These are phyloP conservation scores for Panonychus citri DNA, from an alignment of 1,140 invertebrate species.

Conservation along the genomic window DNA sequence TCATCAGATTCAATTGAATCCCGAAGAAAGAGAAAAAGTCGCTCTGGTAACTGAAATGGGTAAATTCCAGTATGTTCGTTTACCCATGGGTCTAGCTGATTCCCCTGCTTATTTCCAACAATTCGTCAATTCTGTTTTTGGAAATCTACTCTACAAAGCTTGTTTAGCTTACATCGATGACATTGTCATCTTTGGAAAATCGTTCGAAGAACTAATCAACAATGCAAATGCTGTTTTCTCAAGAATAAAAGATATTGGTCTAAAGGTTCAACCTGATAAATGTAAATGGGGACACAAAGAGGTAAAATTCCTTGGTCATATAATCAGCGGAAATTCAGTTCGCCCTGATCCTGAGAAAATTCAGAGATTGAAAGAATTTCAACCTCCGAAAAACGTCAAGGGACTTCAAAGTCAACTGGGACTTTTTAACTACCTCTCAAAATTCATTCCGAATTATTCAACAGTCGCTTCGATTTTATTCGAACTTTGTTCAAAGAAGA, in stretches of 20 bases:
- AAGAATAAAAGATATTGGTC: neutral
- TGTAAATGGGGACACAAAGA: neutral
- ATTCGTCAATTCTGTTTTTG: slow-evolving; percentile 15
- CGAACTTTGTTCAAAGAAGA: neutral
- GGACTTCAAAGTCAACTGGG: neutral
- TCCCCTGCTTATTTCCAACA: slow-evolving; percentile 18
- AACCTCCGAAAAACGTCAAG: neutral
- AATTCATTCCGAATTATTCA: neutral
- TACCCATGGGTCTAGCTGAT: slow-evolving; percentile 12
- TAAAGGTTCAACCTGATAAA: neutral
- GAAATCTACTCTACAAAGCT: neutral
- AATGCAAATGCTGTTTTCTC: neutral
- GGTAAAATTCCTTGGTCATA: neutral
- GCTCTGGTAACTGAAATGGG: slow-evolving; percentile 20
- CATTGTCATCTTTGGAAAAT: neutral
- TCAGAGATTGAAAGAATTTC: neutral
- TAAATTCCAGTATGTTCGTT: slow-evolving; percentile 9
- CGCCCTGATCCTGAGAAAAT: neutral
- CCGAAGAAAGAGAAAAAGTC: neutral
- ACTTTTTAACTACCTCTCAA: neutral
- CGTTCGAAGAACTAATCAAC: neutral
- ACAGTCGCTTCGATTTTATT: neutral
- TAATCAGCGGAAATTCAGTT: neutral
- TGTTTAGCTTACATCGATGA: neutral
- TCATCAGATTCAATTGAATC: neutral